Conservation (phyloP, 1,140 invertebrate genomes). For the Nebria ingens region DNA sequence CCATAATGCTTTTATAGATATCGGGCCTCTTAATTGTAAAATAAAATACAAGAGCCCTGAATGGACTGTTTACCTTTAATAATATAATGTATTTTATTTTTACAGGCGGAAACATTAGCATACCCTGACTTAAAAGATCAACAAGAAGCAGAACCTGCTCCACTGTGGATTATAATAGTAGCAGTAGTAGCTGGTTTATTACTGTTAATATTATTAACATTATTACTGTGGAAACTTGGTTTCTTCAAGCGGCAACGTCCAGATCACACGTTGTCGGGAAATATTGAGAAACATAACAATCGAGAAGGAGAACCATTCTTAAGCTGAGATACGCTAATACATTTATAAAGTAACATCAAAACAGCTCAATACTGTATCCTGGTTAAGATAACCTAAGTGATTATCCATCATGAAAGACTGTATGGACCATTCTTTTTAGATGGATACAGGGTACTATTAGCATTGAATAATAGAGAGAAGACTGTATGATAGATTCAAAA, state of each 20-base stretch:
- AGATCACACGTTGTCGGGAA: conserved; percentile 71
- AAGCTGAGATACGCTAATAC: background rate
- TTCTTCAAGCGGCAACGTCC: conserved; percentile 76
- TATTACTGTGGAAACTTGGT: conserved; percentile 71
- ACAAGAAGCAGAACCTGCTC: conserved; percentile 51
- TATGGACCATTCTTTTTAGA: too few relatives aligned
- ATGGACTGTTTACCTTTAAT: conserved; percentile 10
- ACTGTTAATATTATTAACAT: conserved; percentile 63
- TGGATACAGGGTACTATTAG: too few relatives aligned
- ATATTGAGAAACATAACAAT: conserved; percentile 61
- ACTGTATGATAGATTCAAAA: too few relatives aligned
- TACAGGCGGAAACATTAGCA: conserved; percentile 67
- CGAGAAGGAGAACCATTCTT: conserved; percentile 44
- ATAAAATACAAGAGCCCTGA: background rate
- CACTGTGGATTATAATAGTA: conserved; percentile 74
- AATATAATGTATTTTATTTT: conserved; percentile 19
- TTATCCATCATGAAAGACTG: too few relatives aligned
- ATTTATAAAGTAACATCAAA: background rate
- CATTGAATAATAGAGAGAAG: too few relatives aligned
- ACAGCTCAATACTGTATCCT: too few relatives aligned
- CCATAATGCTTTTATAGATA: background rate
- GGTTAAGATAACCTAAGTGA: too few relatives aligned
- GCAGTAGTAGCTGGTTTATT: conserved; percentile 69
- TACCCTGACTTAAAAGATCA: conserved; percentile 65
- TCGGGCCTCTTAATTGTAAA: background rate